A percentile compares a stretch with the other conserved stretches of the same genome.
phyloP scores from a whole-genome alignment of 1,140 invertebrate species.

The Cotesia typhae region DNA sequence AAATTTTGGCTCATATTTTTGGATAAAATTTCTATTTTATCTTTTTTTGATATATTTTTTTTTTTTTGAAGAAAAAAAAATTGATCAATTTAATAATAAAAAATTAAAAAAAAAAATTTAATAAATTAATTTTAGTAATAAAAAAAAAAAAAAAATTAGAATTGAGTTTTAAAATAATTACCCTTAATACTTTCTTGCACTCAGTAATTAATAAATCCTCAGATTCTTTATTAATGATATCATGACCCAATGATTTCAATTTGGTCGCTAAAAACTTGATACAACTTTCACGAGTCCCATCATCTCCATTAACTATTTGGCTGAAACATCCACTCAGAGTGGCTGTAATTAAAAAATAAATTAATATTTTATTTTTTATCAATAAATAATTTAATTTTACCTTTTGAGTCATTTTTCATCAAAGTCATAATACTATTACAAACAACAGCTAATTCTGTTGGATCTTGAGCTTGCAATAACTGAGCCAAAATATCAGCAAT shows the following conservation, averaged over 20 bases:
- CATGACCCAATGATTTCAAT: slow-evolving; percentile 80
- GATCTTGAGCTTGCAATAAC: slow-evolving; percentile 85
- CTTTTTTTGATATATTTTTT: too few relatives aligned
- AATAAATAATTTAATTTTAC: slow-evolving; percentile 50
- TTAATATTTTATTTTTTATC: not conserved
- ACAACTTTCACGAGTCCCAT: slow-evolving; percentile 83
- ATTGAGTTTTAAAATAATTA: slow-evolving; percentile 51
- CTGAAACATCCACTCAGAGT: slow-evolving; percentile 86
- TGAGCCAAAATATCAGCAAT: slow-evolving; percentile 94
- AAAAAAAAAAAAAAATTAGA: slow-evolving; percentile 26
- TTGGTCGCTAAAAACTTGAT: slow-evolving; percentile 89
- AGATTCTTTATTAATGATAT: slow-evolving; percentile 83
- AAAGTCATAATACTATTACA: slow-evolving; percentile 75
- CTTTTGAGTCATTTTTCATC: slow-evolving; percentile 72
- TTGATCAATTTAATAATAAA: too few relatives aligned
- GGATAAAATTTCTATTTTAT: too few relatives aligned
- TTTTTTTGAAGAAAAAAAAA: not conserved
- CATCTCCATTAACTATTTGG: slow-evolving; percentile 83
- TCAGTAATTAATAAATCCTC: slow-evolving; percentile 87
- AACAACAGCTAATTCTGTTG: slow-evolving; percentile 81
- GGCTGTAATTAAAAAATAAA: slow-evolving; percentile 56
- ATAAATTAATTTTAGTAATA: slow-evolving; percentile 6
- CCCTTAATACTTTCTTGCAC: slow-evolving; percentile 86
- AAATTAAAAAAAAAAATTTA: too few relatives aligned
- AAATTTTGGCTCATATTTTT: too few relatives aligned